Conservation (phyloP, 2,797 vertebrate species). For the Leucoraja ocellata region DNA sequence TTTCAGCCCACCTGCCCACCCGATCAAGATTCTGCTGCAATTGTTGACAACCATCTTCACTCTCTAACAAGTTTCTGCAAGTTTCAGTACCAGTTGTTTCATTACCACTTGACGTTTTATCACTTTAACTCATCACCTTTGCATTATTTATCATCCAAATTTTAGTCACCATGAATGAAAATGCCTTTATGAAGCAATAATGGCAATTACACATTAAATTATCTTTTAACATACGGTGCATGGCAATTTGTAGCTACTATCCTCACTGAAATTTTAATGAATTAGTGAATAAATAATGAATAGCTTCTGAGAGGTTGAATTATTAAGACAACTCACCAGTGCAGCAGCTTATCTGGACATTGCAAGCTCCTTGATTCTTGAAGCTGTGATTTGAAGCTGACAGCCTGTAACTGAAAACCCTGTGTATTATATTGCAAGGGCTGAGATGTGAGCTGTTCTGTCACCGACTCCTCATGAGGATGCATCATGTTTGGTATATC, state of each 20-base stretch:
- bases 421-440: neutral
- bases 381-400: constrained; percentile 25
- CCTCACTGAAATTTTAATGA: constrained; percentile 32
- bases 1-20: too few species aligned
- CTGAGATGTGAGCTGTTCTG: neutral
- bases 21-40: too few species aligned
- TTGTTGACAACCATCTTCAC: too few species aligned
- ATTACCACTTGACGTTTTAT: neutral
- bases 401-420: constrained; percentile 14
- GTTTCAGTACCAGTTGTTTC: too few species aligned
- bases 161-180: neutral
- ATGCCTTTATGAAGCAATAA: neutral
- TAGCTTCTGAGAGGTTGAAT: neutral
- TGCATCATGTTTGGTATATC: constrained; percentile 10
- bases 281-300: constrained; percentile 27
- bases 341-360: neutral
- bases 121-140: neutral
- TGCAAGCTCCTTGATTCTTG: constrained; percentile 5
- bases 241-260: constrained; percentile 27
- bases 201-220: neutral
- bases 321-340: neutral
- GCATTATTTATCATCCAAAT: neutral
- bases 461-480: neutral
- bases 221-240: neutral
- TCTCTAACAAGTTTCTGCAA: too few species aligned